A percentile compares a stretch with the other conserved stretches of the same genome.
These are phyloP conservation scores for Grammomys surdaster DNA, from an alignment of 2,113 vertebrate species.

Conservation along the genomic window DNA sequence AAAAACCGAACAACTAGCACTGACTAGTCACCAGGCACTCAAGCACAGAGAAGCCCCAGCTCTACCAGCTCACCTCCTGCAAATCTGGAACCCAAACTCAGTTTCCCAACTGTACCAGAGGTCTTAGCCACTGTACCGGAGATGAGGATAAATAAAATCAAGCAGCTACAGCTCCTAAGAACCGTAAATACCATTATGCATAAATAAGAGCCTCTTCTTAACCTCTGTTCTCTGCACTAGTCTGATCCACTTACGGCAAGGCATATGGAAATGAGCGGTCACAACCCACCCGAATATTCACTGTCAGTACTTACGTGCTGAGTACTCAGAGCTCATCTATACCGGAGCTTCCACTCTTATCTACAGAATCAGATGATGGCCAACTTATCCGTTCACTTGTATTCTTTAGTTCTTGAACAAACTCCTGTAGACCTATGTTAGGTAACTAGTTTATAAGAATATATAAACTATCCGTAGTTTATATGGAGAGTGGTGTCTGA, in stretches of 20 bases:
- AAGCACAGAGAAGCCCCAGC: background rate
- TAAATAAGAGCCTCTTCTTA: background rate
- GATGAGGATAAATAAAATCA: background rate
- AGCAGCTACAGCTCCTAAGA: background rate
- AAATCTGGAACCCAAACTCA: background rate
- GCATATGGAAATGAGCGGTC: slow-evolving; percentile 27
- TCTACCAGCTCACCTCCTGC: background rate
- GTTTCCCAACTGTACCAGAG: background rate
- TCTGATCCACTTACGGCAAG: slow-evolving; percentile 20
- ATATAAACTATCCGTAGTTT: background rate
- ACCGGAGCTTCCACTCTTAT: slow-evolving; percentile 8
- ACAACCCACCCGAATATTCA: background rate
- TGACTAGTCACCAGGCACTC: background rate
- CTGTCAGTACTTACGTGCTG: background rate
- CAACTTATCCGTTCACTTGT: background rate
- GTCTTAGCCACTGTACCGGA: slow-evolving; percentile 14
- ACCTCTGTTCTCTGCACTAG: slow-evolving; percentile 23
- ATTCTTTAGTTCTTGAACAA: background rate
- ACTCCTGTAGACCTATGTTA: background rate
- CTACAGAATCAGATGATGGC: background rate
- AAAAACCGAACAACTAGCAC: slow-evolving; percentile 20
- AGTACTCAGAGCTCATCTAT: background rate
- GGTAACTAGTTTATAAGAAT: background rate
- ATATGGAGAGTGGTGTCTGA: background rate
- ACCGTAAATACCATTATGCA: background rate